phyloP scores from a whole-genome alignment of 2,888 invertebrate genomes.

The Brenthis hecate region DNA sequence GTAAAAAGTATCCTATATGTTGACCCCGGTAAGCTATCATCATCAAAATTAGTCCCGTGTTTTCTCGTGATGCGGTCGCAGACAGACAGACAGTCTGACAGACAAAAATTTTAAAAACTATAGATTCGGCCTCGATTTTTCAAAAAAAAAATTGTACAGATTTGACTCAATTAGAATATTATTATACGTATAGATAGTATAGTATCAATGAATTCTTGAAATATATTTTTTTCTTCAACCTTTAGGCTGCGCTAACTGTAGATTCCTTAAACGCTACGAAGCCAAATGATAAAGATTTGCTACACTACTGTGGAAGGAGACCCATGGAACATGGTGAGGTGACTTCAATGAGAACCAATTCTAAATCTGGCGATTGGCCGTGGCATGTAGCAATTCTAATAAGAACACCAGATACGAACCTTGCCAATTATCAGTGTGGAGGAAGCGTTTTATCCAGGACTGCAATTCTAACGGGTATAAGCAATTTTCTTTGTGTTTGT shows the following conservation, averaged over 20 bases:
- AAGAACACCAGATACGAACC: conserved; percentile 42
- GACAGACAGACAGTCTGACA: too few species aligned
- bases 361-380: conserved; percentile 71
- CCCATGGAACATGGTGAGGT: conserved; percentile 63
- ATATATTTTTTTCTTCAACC: background rate
- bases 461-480: conserved; percentile 67
- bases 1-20: too few species aligned
- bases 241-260: conserved; percentile 25
- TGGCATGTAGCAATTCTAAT: conserved; percentile 72
- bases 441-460: conserved; percentile 70
- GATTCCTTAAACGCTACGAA: conserved; percentile 23
- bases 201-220: background rate
- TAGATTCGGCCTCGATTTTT: too few species aligned
- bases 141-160: too few species aligned
- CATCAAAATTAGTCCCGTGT: too few species aligned
- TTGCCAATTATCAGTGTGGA: conserved; percentile 61
- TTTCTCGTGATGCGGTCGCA: too few species aligned
- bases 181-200: background rate
- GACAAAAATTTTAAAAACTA: too few species aligned
- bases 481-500: conserved; percentile 25
- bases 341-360: conserved; percentile 59
- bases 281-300: conserved; percentile 42
- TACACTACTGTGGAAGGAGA: conserved; percentile 65
- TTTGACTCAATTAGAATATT: too few species aligned
- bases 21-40: too few species aligned